These are phyloP conservation scores for Bambusicola thoracicus DNA, from an alignment of 2,113 vertebrate species.

Conservation along the genomic window DNA sequence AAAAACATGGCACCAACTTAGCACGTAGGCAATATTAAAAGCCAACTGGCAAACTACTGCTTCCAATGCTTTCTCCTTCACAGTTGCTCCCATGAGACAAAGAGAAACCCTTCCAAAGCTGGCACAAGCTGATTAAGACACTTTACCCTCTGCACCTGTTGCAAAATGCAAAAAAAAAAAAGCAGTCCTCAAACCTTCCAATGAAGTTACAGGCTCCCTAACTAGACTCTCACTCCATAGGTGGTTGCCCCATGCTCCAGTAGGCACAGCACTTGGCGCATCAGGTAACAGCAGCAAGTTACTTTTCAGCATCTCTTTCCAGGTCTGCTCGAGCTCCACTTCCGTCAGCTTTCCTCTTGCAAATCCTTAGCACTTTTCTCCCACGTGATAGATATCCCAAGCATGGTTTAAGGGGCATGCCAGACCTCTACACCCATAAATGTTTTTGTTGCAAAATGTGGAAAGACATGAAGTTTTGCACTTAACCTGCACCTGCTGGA, in stretches of 20 bases:
- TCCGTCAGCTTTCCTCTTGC: background rate
- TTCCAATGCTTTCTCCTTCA: background rate
- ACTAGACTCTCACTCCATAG: background rate
- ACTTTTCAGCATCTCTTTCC: background rate
- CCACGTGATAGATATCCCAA: background rate
- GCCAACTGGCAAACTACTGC: background rate
- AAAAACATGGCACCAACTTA: background rate
- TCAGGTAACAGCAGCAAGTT: background rate
- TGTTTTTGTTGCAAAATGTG: background rate
- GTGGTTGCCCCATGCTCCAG: background rate
- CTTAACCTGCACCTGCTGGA: background rate
- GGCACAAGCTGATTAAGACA: background rate
- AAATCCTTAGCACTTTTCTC: background rate
- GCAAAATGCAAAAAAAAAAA: background rate
- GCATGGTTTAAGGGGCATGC: background rate
- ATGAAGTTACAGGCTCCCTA: background rate
- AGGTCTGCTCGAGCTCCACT: accelerated
- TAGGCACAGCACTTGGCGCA: background rate
- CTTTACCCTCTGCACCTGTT: accelerated
- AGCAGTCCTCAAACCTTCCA: background rate
- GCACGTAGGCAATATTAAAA: background rate
- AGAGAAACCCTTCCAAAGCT: background rate
- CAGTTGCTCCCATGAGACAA: background rate
- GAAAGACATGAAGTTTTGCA: background rate
- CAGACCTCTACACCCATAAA: background rate